Percentiles rank a stretch among this genome's conserved stretches.
phyloP scores from a whole-genome alignment of 1,140 invertebrate species.

The Magallana angulata region DNA sequence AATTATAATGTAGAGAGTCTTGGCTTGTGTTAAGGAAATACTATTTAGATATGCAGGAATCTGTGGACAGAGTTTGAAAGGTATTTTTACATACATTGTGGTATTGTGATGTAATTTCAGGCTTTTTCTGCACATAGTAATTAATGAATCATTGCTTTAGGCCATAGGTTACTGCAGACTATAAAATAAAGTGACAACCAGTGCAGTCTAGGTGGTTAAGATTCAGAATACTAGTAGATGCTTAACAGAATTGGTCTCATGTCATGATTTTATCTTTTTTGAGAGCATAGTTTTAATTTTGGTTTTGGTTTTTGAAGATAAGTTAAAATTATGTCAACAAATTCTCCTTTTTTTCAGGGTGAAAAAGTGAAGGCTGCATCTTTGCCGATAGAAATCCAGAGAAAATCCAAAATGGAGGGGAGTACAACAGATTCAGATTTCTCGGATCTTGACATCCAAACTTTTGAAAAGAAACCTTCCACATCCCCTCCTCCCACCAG shows the following conservation, averaged over 20 bases:
- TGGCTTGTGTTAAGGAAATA: neutral
- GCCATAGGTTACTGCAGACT: neutral
- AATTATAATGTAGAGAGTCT: neutral
- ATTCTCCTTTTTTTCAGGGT: no score
- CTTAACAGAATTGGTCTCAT: no score
- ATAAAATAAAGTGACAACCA: neutral
- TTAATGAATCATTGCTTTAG: conserved; percentile 6
- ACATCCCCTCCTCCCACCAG: conserved; percentile 40
- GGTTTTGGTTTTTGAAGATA: no score
- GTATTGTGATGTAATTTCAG: conserved; percentile 21
- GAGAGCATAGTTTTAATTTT: no score
- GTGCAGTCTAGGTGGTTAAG: neutral
- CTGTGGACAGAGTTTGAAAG: conserved; percentile 17
- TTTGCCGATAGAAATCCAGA: neutral
- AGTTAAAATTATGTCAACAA: no score
- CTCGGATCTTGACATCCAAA: conserved; percentile 53
- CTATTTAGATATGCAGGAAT: conserved; percentile 24
- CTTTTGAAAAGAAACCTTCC: conserved; percentile 48
- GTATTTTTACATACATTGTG: neutral
- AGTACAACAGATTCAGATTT: conserved; percentile 58
- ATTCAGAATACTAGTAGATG: no score
- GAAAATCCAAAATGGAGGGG: conserved; percentile 44
- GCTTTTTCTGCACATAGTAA: conserved; percentile 3
- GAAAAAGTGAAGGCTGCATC: neutral
- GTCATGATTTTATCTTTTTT: no score